Percentiles rank a stretch among this genome's conserved stretches.
phyloP scores from a whole-genome alignment of 2,888 invertebrate species.

The Trachelus tabidus region DNA sequence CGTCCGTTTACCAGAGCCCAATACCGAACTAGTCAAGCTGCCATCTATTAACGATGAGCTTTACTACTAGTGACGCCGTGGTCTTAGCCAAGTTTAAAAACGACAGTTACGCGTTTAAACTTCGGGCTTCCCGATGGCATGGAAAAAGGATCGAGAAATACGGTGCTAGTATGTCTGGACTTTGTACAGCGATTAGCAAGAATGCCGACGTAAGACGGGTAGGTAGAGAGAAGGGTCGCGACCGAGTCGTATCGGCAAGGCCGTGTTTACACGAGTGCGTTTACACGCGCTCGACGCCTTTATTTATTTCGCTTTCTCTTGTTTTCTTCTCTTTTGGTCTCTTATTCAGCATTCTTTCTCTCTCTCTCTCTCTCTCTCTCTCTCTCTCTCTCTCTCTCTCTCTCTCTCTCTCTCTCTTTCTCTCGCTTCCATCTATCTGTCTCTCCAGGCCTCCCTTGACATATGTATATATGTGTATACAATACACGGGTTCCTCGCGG shows the following conservation, averaged over 20 bases:
- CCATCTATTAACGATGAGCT: not conserved
- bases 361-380: slow-evolving; percentile 1
- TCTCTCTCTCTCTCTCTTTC: not conserved
- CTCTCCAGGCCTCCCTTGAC: not conserved
- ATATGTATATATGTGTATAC: not conserved
- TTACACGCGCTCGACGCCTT: slow-evolving; percentile 10
- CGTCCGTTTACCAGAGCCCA: not conserved
- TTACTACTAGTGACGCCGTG: not conserved
- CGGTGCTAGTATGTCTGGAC: not conserved
- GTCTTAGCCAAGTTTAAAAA: not conserved
- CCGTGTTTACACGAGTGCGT: slow-evolving; percentile 2
- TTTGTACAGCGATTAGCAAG: not conserved
- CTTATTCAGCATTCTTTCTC: slow-evolving; percentile 19
- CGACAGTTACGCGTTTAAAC: not conserved
- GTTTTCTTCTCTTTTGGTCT: slow-evolving; percentile 15
- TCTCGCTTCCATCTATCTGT: not conserved
- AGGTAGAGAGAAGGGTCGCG: not conserved
- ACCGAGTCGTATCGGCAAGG: slow-evolving; percentile 17
- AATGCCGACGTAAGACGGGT: not conserved
- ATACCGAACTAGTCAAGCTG: not conserved
- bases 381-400: slow-evolving; percentile 8
- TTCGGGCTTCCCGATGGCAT: not conserved
- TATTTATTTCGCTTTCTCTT: slow-evolving; percentile 4
- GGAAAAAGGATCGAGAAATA: not conserved
- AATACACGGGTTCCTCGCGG: slow-evolving; percentile 32